Percentiles rank a stretch among this genome's conserved stretches.
Conservation (phyloP, 2,113 vertebrate species). For the Numenius arquata region DNA sequence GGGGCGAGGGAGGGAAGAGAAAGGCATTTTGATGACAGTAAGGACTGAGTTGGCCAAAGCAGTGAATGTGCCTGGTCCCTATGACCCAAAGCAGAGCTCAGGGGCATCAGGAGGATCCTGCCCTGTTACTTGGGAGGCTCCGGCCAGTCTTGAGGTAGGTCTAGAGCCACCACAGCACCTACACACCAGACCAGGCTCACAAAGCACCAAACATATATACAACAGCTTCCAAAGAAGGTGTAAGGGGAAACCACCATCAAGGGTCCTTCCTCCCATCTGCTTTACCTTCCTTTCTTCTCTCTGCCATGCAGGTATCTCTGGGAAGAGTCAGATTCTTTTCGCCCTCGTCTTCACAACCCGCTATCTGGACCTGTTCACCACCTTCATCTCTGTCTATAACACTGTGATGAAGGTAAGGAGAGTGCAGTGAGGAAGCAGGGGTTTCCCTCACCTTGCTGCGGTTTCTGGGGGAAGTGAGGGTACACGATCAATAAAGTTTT, state of each 20-base stretch:
- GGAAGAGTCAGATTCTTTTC: slow-evolving; percentile 82
- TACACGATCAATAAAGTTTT: not conserved
- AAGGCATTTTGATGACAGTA: not conserved
- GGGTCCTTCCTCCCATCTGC: not conserved
- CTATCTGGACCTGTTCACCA: slow-evolving; percentile 81
- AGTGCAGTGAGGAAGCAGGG: not conserved
- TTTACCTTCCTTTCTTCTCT: not conserved
- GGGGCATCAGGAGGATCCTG: not conserved
- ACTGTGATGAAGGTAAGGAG: slow-evolving; percentile 82
- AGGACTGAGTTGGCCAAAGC: not conserved
- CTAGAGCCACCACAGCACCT: not conserved
- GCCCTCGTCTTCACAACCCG: slow-evolving; percentile 80
- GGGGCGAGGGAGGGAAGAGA: not conserved
- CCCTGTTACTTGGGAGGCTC: not conserved
- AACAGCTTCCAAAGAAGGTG: not conserved
- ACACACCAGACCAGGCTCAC: not conserved
- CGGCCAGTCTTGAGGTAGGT: not conserved
- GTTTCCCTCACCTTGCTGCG: rapidly evolving
- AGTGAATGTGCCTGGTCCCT: not conserved
- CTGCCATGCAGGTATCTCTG: slow-evolving; percentile 74
- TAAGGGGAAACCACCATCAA: not conserved
- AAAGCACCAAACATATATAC: rapidly evolving
- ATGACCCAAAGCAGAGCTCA: not conserved
- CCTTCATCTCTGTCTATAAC: slow-evolving; percentile 81
- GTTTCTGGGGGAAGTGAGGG: not conserved